A percentile compares a stretch with the other conserved stretches of the same genome.
Conservation (phyloP, 2,888 invertebrate species). For the Xestoiulus laeticollis region DNA sequence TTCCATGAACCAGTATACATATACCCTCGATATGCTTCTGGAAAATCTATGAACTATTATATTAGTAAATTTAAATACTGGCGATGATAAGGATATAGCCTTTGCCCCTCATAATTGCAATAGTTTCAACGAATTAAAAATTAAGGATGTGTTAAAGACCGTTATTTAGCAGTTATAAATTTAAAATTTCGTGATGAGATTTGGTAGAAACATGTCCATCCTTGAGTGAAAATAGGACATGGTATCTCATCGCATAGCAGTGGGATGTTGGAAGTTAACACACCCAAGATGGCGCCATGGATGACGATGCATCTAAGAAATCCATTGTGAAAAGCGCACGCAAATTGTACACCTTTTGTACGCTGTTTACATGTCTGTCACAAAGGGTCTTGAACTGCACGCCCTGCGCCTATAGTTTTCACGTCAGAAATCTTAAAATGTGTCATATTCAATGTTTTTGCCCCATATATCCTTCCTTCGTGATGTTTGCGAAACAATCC, state of each 20-base stretch:
- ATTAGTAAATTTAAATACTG: too few relatives aligned
- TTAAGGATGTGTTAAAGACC: too few relatives aligned
- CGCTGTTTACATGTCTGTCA: neutral
- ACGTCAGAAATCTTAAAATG: neutral
- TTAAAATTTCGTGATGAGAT: too few relatives aligned
- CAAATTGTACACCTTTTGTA: neutral
- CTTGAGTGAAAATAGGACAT: too few relatives aligned
- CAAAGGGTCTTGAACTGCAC: conserved; percentile 1
- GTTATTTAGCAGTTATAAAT: too few relatives aligned
- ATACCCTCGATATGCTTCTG: neutral
- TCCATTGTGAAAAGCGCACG: neutral
- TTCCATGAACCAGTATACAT: neutral
- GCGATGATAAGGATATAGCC: too few relatives aligned
- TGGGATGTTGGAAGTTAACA: neutral
- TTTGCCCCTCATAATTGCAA: neutral
- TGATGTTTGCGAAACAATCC: neutral
- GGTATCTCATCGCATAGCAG: too few relatives aligned
- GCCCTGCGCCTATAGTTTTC: neutral
- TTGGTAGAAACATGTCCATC: too few relatives aligned
- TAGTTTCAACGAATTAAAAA: neutral
- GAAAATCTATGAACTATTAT: neutral
- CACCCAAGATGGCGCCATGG: neutral
- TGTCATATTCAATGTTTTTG: conserved; percentile 21
- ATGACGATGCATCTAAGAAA: neutral
- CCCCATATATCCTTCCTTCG: conserved; percentile 12